Evolutionary conservation across 2,797 vertebrate species (phyloP).

Genomic region (Halcyon leucocephala): DNA sequence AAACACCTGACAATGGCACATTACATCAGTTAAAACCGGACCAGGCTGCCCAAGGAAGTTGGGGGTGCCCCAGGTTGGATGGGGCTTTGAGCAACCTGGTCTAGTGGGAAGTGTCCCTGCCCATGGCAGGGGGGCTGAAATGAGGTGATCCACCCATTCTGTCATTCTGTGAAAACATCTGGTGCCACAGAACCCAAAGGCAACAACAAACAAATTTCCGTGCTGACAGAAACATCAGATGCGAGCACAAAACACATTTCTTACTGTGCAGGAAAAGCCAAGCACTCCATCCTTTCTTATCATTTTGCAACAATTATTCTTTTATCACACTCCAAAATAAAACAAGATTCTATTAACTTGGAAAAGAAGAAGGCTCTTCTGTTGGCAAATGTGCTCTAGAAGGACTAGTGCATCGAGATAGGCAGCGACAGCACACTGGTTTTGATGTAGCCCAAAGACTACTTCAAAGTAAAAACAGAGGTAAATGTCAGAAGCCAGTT

Average conservation of each 20-base stretch:
- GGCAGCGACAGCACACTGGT: background rate
- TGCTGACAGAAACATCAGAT: background rate
- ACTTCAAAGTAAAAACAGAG: background rate
- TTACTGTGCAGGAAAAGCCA: background rate
- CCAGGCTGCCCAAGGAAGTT: background rate
- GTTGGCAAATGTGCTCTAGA: fast-evolving
- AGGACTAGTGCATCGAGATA: background rate
- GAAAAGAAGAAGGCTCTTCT: background rate
- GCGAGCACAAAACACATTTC: fast-evolving
- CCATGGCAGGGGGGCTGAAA: background rate
- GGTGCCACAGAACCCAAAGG: background rate
- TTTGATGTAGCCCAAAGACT: background rate
- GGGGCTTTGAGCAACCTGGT: background rate
- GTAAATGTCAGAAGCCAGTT: background rate
- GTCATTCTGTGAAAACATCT: background rate
- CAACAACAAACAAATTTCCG: background rate
- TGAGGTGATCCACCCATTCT: background rate
- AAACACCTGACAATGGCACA: fast-evolving
- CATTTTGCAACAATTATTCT: background rate
- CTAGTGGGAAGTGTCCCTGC: background rate
- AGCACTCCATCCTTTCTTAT: background rate
- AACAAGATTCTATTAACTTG: background rate
- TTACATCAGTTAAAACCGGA: background rate
- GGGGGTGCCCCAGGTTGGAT: background rate
- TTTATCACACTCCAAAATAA: background rate